Evolutionary conservation across 92 coral and sea anemone genomes (phyloP), one percentile per base, ranked within the genome.

Genomic region (Paragorgia papillata): DNA sequence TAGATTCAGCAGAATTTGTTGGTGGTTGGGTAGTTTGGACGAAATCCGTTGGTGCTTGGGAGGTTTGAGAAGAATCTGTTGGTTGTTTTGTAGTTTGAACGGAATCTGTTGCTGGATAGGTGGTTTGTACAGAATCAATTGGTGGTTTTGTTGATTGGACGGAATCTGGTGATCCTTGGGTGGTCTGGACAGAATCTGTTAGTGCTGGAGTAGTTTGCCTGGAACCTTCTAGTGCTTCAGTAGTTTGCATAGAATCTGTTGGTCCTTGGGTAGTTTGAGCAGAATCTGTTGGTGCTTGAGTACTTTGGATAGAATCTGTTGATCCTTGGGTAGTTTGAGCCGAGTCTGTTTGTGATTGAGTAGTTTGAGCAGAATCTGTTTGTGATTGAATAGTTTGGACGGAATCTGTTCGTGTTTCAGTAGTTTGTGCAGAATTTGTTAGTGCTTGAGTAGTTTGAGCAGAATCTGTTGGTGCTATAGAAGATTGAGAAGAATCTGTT

Each of bases 51-150:
- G 69, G 10, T 39, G 7, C 55, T 18, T 55, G 24, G 35, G 54
- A 55, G 15, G 14, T 53, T 31, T 79, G 70, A 46, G 4, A 4
- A 4, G 43, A 37, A 64, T 39, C 69, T 54, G 69, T 54, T 60
- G 80, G 69, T 27, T 58, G 46, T 20, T 69, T 54, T 22, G 79
- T 54, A 67, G 76, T 44, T 6, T 75, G 49, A 35, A 49, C 79
- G 0, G 35, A 35, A 32, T 64, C 73, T n/a, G 78, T 59, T 30
- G 44, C 32, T 54, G 67, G 83, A 9, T 31, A 19, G 35, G 83
- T 56, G 22, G 7, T 69, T 21, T 37, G 37, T 53, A 59, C 51
- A 5, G 69, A 24, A 65, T 66, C 67, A 7, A 59, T 64, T 9
- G 68, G 50, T 7, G 69, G 30, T 62, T 64, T 44, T 14, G 46